Conservation (phyloP, 2,113 vertebrate genomes). For the Anguilla rostrata region DNA sequence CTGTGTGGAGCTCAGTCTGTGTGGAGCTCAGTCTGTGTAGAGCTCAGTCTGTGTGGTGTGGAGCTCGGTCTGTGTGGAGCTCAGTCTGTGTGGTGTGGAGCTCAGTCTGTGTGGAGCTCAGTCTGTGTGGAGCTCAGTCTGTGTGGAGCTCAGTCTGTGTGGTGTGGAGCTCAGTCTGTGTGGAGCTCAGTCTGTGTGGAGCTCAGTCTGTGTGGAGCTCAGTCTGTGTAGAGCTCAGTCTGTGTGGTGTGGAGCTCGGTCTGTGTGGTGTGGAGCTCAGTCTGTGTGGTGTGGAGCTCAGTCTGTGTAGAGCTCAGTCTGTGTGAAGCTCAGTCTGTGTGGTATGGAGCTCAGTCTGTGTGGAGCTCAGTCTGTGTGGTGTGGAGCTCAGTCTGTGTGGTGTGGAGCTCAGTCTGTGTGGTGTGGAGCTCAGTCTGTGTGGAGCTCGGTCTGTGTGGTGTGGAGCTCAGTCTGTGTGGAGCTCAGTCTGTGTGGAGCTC, state of each 20-base stretch:
- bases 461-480: no score
- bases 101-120: no score
- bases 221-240: slow-evolving; percentile 25
- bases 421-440: no score
- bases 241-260: no score
- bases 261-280: slow-evolving; percentile 22
- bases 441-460: no score
- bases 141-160: slow-evolving; percentile 33
- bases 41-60: slow-evolving; percentile 10
- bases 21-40: no score
- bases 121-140: no score
- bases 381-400: slow-evolving; percentile 30
- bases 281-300: slow-evolving; percentile 15
- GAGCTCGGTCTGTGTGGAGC: slow-evolving; percentile 31
- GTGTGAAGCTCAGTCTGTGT: slow-evolving; percentile 28
- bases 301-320: slow-evolving; percentile 9
- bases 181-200: slow-evolving; percentile 29
- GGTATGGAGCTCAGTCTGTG: slow-evolving; percentile 31
- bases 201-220: not conserved
- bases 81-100: slow-evolving; percentile 1
- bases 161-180: not conserved
- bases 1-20: slow-evolving; percentile 31
- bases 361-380: not conserved
- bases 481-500: no score
- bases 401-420: no score